Evolutionary conservation across 2,113 vertebrate genomes (phyloP).

Genomic region (Psophia crepitans): DNA sequence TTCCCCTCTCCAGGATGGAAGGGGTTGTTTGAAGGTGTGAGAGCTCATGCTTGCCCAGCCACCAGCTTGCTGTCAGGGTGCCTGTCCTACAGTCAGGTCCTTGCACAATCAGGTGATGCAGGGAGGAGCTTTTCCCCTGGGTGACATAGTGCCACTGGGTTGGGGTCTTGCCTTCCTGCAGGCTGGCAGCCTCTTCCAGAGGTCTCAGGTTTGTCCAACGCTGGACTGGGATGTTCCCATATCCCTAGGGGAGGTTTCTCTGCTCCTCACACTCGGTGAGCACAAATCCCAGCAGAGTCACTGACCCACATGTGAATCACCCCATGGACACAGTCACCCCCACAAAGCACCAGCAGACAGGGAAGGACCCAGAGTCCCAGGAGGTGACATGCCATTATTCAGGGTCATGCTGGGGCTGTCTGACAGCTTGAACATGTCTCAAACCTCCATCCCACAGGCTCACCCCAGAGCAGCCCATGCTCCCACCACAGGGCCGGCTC

Average conservation of each 20-base stretch:
- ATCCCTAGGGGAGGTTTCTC: not conserved
- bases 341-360: not conserved
- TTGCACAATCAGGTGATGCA: not conserved
- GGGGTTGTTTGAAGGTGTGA: not conserved
- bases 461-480: not conserved
- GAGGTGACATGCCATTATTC: not conserved
- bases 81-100: not conserved
- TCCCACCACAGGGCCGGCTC: rapidly evolving
- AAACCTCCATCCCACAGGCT: not conserved
- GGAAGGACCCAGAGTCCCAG: not conserved
- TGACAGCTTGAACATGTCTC: not conserved
- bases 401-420: not conserved
- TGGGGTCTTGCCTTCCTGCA: not conserved
- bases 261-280: not conserved
- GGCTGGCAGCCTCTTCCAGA: not conserved
- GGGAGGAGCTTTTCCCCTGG: not conserved
- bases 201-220: not conserved
- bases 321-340: rapidly evolving
- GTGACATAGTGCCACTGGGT: not conserved
- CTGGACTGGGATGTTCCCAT: not conserved
- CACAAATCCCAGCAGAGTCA: not conserved
- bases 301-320: rapidly evolving
- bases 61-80: not conserved
- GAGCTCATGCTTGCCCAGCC: not conserved
- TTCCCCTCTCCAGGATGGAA: not conserved